Evolutionary conservation across 2,113 vertebrate genomes (phyloP).

Genomic region (Ancistrus triradiatus): DNA sequence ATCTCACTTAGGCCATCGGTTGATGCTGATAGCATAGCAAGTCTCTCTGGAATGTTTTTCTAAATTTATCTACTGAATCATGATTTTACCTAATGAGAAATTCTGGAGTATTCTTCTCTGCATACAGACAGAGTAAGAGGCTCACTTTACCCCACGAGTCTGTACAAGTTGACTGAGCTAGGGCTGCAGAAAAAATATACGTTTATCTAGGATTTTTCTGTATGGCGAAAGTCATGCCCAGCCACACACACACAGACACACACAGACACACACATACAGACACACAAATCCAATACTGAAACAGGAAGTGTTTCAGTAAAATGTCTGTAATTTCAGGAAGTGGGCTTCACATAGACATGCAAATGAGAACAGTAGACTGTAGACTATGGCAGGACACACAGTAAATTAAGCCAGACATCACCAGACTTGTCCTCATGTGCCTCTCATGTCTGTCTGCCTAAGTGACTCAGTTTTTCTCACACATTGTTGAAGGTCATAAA

Average conservation of each 20-base stretch:
- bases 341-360: constrained; percentile 21
- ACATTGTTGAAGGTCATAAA: constrained; percentile 10
- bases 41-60: too few relatives aligned
- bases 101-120: background rate
- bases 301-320: background rate
- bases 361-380: constrained; percentile 13
- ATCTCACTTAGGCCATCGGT: too few relatives aligned
- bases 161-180: background rate
- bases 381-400: background rate
- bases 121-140: too few relatives aligned
- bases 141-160: constrained; percentile 8
- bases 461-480: constrained; percentile 15
- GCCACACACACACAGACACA: too few relatives aligned
- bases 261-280: too few relatives aligned
- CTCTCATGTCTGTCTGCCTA: background rate
- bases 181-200: background rate
- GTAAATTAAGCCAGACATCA: background rate
- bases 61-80: too few relatives aligned
- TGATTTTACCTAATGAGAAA: too few relatives aligned
- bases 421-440: background rate
- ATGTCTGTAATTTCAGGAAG: constrained; percentile 10
- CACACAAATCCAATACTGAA: background rate
- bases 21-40: too few relatives aligned
- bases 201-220: constrained; percentile 11
- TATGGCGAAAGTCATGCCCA: background rate